A percentile compares a stretch with the other conserved stretches of the same genome.
These are phyloP conservation scores for Xiphophorus hellerii DNA, from an alignment of 2,113 vertebrate genomes.

Conservation along the genomic window DNA sequence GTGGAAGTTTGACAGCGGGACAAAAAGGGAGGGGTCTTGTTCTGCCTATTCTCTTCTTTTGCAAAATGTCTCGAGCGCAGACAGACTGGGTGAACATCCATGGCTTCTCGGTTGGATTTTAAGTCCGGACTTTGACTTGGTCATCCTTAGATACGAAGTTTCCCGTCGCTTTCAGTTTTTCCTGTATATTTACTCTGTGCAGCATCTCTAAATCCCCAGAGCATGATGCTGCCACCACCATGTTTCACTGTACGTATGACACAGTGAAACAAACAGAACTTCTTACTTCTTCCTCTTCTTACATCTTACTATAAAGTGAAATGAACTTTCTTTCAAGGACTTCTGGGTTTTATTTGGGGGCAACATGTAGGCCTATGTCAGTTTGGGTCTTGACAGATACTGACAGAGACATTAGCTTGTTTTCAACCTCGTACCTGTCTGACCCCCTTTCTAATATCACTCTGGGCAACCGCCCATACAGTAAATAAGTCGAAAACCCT, in stretches of 20 bases:
- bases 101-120: neutral
- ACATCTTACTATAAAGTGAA: too few species aligned
- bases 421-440: neutral
- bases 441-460: neutral
- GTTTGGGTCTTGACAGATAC: too few species aligned
- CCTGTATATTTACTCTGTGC: neutral
- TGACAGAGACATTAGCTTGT: too few species aligned
- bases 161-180: too few species aligned
- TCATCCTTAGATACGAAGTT: neutral
- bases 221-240: neutral
- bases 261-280: neutral
- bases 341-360: too few species aligned
- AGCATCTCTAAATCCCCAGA: neutral
- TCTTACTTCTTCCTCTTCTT: too few species aligned
- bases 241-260: neutral
- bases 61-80: too few species aligned
- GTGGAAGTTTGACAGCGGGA: neutral
- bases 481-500: neutral
- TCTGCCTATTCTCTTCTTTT: too few species aligned
- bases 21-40: too few species aligned
- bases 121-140: neutral
- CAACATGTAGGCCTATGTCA: too few species aligned
- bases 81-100: too few species aligned
- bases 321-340: too few species aligned
- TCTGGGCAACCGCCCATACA: neutral